These are phyloP conservation scores for Cyprinodon diabolis DNA, from an alignment of 2,797 vertebrate species.

Conservation along the genomic window DNA sequence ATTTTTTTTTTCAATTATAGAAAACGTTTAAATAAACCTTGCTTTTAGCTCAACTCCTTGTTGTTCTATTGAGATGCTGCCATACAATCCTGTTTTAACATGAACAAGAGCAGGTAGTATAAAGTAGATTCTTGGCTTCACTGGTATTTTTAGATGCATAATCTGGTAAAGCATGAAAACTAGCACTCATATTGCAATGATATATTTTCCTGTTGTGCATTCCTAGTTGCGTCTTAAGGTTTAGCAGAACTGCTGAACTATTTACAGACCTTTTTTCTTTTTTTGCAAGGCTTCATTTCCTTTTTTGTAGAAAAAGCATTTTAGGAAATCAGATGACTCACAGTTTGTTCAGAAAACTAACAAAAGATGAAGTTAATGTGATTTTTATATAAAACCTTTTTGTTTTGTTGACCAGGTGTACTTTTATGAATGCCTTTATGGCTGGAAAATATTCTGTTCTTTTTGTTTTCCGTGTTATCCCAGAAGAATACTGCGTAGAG, in stretches of 20 bases:
- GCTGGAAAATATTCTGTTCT: constrained; percentile 42
- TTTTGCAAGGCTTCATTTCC: background rate
- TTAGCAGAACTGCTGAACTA: background rate
- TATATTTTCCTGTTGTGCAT: background rate
- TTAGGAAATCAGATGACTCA: background rate
- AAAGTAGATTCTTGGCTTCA: no score
- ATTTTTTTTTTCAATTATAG: no score
- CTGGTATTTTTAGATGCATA: no score
- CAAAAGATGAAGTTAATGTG: constrained; percentile 3
- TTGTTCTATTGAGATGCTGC: no score
- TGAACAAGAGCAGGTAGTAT: no score
- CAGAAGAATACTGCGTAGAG: constrained; percentile 39
- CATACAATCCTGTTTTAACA: no score
- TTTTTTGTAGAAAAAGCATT: background rate
- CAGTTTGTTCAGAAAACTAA: background rate
- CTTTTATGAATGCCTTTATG: constrained; percentile 17
- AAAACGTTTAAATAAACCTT: no score
- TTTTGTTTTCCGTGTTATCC: constrained; percentile 13
- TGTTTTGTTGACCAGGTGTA: constrained; percentile 14
- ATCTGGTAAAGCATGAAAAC: background rate
- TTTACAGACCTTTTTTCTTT: background rate
- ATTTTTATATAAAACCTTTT: constrained; percentile 16
- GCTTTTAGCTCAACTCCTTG: no score
- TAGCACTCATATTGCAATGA: background rate
- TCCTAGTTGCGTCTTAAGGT: background rate